Base-by-base conservation (phyloP, 2,888 invertebrate species). In the Empis livida region DNA sequence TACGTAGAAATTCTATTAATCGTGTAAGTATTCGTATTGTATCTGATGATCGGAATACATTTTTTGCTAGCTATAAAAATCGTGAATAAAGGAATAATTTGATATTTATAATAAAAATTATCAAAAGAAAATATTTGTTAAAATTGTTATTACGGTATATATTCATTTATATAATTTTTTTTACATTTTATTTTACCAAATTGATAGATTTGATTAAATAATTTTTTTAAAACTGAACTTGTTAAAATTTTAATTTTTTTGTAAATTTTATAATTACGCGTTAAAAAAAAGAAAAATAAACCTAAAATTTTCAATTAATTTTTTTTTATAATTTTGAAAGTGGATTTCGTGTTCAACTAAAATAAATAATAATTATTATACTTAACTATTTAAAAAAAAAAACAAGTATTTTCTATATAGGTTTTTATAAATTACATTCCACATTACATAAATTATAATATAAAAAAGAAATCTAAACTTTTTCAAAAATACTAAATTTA, bases 21-120 rank as follows among this genome's bases (percentile, higher is more conserved):
- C 69, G 69, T 57, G 69, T 70, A 68, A 70, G 69, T 70, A 70
- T 70, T 53, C 61, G 63, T 57, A 62, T 68, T 56, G 63, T 64
- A 51, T 66, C 64, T 54, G 66, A 69, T 59, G 64, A 67, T 58
- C 63, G 63, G 57, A 68, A 63, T 56, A 54, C 53, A 50, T 64
- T 64, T 57, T 63, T 67, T 60, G 69, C 69, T 62, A 68, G 67
- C 58, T 70, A 70, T 59, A 67, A 67, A 63, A 69, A 70, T 59
- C 62, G 67, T 57, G 67, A 69, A 59, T 67, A 58, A 67, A 56
- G 37, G 20, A 43, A 43, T 46, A 31, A 13, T 14, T 27, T 14
- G 41, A 46, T 11, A 46, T 44, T 39, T 43, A 41, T 16, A 17
- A 35, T 45, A 16, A 38, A 38, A 38, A 38, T 14, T 8, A 14